These are phyloP conservation scores for Trachelus iudaicus DNA, from an alignment of 2,888 invertebrate genomes.

Conservation along the genomic window DNA sequence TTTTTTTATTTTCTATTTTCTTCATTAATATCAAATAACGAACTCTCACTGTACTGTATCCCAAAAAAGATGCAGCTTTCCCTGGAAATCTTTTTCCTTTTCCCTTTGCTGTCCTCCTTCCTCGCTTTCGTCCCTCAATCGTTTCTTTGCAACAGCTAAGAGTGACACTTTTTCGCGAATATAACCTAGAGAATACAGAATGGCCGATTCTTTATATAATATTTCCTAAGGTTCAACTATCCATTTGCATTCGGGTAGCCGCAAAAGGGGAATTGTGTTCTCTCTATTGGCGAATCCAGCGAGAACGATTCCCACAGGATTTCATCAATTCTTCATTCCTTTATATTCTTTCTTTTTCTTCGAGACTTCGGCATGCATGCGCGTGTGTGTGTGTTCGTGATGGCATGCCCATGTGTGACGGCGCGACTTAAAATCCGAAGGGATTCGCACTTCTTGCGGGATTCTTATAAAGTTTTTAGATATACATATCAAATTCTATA, in stretches of 20 bases:
- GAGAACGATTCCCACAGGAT: neutral
- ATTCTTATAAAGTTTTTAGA: neutral
- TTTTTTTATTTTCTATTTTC: slow-evolving; percentile 25
- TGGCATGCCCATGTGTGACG: neutral
- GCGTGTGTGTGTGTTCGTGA: neutral
- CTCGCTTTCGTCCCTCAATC: neutral
- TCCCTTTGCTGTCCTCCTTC: neutral
- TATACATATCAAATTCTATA: neutral
- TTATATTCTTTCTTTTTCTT: slow-evolving; percentile 15
- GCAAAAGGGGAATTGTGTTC: neutral
- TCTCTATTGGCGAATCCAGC: neutral
- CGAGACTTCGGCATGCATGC: slow-evolving; percentile 30
- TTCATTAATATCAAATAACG: neutral
- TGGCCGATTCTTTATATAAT: no score
- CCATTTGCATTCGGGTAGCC: neutral
- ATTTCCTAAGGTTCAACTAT: neutral
- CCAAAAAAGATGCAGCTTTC: neutral
- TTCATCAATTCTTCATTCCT: neutral
- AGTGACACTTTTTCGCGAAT: neutral
- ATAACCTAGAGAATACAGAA: no score
- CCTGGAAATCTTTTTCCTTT: neutral
- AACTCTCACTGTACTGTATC: neutral
- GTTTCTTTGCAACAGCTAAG: neutral
- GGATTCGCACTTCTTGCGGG: neutral
- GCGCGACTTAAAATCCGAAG: neutral